A percentile compares a stretch with the other conserved stretches of the same genome.
These are phyloP conservation scores for Sorex maritimensis DNA, from an alignment of 2,797 vertebrate genomes.

Conservation along the genomic window DNA sequence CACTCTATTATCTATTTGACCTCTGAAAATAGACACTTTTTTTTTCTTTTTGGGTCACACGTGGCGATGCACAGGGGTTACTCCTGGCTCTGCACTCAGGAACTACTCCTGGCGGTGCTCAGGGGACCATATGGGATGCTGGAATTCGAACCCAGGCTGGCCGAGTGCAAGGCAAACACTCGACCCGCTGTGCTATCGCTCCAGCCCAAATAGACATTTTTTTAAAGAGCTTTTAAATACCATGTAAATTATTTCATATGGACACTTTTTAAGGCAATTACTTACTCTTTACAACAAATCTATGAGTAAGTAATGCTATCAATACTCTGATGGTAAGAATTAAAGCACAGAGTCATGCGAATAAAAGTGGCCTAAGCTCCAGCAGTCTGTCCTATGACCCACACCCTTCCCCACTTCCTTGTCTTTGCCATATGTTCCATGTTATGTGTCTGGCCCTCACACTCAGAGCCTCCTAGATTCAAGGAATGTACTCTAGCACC, in stretches of 20 bases:
- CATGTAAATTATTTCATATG: conserved; percentile 21
- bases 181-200: too few relatives aligned
- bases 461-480: too few relatives aligned
- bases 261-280: neutral
- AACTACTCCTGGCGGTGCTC: too few relatives aligned
- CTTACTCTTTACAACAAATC: conserved; percentile 28
- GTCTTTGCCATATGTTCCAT: neutral
- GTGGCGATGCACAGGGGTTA: too few relatives aligned
- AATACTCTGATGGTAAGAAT: conserved; percentile 41
- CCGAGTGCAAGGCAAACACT: too few relatives aligned
- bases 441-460: too few relatives aligned
- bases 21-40: neutral
- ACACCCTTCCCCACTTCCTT: neutral
- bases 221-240: conserved; percentile 13
- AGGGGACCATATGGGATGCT: too few relatives aligned
- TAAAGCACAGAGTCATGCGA: neutral
- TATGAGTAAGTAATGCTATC: neutral
- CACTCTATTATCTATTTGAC: too few relatives aligned
- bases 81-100: too few relatives aligned
- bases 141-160: too few relatives aligned
- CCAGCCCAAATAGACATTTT: neutral
- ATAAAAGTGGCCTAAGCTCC: neutral
- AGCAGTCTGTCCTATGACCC: neutral
- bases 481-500: too few relatives aligned
- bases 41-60: too few relatives aligned